These are phyloP conservation scores for Elegia similella DNA, from an alignment of 2,888 invertebrate species.

Conservation along the genomic window DNA sequence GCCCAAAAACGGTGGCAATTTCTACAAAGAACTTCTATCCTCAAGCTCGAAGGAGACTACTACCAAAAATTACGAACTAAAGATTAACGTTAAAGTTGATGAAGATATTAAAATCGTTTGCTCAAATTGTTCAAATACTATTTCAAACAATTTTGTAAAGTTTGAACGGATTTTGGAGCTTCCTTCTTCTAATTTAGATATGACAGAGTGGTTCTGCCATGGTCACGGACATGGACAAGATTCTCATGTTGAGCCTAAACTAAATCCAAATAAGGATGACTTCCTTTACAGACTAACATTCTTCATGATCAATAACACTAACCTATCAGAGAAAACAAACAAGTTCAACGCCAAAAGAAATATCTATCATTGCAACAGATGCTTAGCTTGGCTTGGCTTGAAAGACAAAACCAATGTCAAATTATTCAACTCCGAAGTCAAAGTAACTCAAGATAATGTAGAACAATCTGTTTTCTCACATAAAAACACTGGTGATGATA, in stretches of 20 bases:
- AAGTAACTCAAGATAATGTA: constrained; percentile 50
- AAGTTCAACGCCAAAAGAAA: constrained; percentile 68
- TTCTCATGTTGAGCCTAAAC: constrained; percentile 34
- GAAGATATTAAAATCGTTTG: constrained; percentile 58
- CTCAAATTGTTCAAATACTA: constrained; percentile 66
- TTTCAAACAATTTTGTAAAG: constrained; percentile 65
- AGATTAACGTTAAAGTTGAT: constrained; percentile 52
- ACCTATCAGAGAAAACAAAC: constrained; percentile 63
- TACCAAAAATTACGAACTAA: constrained; percentile 42
- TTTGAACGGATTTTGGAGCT: constrained; percentile 83
- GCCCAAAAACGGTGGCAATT: constrained; percentile 68
- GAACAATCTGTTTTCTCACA: constrained; percentile 51
- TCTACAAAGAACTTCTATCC: constrained; percentile 66
- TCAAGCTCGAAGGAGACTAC: constrained; percentile 36
- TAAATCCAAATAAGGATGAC: constrained; percentile 77
- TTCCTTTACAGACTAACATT: constrained; percentile 81
- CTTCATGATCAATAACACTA: constrained; percentile 69
- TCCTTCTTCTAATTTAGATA: constrained; percentile 81
- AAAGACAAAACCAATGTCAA: constrained; percentile 68
- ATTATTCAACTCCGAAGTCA: constrained; percentile 82
- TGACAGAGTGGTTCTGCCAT: constrained; percentile 86
- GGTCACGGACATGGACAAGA: constrained; percentile 55
- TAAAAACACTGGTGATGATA: constrained; percentile 39
- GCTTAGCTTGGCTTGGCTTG: constrained; percentile 81
- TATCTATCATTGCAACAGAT: constrained; percentile 80